Percentiles rank a stretch among this genome's conserved stretches.
Evolutionary conservation across 1,140 invertebrate genomes (phyloP).

Genomic region (Drosophila micromelanica): DNA sequence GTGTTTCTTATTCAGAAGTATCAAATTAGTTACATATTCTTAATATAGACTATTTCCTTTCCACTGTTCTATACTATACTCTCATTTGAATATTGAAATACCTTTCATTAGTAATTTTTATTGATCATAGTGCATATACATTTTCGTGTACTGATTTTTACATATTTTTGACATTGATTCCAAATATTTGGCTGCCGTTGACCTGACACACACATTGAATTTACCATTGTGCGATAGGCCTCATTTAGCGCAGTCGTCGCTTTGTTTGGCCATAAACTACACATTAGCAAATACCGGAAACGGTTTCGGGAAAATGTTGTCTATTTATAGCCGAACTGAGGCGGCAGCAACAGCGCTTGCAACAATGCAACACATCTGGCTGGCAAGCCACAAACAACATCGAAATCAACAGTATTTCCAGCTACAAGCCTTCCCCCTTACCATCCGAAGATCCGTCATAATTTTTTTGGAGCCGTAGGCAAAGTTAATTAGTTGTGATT

Average conservation of each 20-base stretch:
- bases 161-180: slow-evolving; percentile 4
- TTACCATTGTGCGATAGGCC: slow-evolving; percentile 6
- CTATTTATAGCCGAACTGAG: slow-evolving; percentile 45
- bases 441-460: slow-evolving; percentile 17
- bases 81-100: too few relatives aligned
- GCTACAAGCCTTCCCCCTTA: background rate
- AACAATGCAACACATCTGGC: slow-evolving; percentile 33
- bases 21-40: too few relatives aligned
- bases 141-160: too few relatives aligned
- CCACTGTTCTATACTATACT: too few relatives aligned
- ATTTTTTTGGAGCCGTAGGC: slow-evolving; percentile 45
- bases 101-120: too few relatives aligned
- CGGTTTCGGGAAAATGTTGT: slow-evolving; percentile 30
- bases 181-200: background rate
- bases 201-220: slow-evolving; percentile 6
- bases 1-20: too few relatives aligned
- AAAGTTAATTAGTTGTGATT: slow-evolving; percentile 83
- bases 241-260: slow-evolving; percentile 19
- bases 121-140: too few relatives aligned
- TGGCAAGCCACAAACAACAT: slow-evolving; percentile 13
- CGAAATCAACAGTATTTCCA: slow-evolving; percentile 9
- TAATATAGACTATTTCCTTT: too few relatives aligned
- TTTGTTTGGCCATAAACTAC: slow-evolving; percentile 41
- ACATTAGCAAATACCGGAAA: slow-evolving; percentile 47
- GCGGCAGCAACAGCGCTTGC: background rate